Percentiles rank a stretch among this genome's conserved stretches.
Evolutionary conservation across 92 coral and sea anemone genomes (phyloP).

Genomic region (Umimayanthus chanpuru): DNA sequence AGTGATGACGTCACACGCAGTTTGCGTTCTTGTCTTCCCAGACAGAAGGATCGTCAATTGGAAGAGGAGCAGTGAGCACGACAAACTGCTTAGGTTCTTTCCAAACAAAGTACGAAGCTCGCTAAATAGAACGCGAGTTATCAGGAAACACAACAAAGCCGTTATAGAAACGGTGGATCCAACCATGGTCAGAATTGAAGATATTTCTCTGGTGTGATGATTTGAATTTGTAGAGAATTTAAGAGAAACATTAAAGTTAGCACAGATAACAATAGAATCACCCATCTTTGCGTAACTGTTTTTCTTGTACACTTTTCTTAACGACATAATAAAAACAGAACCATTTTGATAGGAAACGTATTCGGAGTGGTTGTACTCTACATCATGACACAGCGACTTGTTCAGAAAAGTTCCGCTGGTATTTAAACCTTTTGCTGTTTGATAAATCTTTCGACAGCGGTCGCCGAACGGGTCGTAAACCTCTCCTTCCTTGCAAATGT

Average conservation of each 20-base stretch:
- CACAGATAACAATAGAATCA: background rate
- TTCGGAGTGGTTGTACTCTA: background rate
- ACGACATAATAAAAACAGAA: background rate
- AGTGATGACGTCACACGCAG: constrained; percentile 4
- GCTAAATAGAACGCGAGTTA: background rate
- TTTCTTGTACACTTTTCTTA: background rate
- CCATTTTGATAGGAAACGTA: background rate
- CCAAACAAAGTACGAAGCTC: constrained; percentile 12
- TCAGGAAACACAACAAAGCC: background rate
- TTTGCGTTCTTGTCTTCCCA: background rate
- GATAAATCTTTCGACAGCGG: background rate
- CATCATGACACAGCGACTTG: background rate
- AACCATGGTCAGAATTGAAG: background rate
- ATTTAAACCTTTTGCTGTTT: background rate
- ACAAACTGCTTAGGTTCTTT: background rate
- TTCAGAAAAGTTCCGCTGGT: constrained; percentile 1
- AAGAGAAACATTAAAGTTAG: background rate
- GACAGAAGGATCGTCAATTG: background rate
- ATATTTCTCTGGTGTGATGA: background rate
- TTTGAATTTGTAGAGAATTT: background rate
- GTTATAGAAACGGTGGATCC: background rate
- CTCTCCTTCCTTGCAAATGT: background rate
- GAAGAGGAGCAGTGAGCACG: background rate
- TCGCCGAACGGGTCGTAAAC: constrained; percentile 5
- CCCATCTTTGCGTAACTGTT: background rate